Conservation (phyloP, 2,113 vertebrate species). For the Calidris pugnax region DNA sequence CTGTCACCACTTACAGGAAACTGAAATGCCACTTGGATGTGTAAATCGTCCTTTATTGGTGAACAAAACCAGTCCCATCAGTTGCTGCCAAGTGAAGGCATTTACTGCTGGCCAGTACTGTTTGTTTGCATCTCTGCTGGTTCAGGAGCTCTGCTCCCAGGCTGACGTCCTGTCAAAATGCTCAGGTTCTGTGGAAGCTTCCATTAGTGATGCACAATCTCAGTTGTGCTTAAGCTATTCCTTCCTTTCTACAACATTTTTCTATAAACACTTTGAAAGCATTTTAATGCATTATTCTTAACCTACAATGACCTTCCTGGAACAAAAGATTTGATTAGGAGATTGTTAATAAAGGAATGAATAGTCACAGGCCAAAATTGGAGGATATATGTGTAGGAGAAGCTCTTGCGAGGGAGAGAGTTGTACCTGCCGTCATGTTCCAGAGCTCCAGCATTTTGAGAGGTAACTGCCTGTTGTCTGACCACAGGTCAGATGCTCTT, state of each 20-base stretch:
- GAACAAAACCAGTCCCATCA: background rate
- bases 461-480: background rate
- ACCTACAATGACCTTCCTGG: background rate
- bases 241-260: background rate
- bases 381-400: background rate
- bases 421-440: background rate
- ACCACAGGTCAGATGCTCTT: background rate
- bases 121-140: background rate
- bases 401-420: background rate
- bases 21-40: background rate
- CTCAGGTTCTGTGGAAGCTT: background rate
- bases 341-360: background rate
- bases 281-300: background rate
- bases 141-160: background rate
- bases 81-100: background rate
- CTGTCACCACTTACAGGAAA: background rate
- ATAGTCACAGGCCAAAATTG: background rate
- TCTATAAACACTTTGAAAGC: background rate
- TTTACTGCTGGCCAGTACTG: fast-evolving
- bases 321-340: background rate
- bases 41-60: background rate
- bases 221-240: background rate
- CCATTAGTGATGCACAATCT: background rate
- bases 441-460: background rate
- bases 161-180: background rate